phyloP scores from a whole-genome alignment of 1,140 invertebrate species.

The Drosophila navojoa region DNA sequence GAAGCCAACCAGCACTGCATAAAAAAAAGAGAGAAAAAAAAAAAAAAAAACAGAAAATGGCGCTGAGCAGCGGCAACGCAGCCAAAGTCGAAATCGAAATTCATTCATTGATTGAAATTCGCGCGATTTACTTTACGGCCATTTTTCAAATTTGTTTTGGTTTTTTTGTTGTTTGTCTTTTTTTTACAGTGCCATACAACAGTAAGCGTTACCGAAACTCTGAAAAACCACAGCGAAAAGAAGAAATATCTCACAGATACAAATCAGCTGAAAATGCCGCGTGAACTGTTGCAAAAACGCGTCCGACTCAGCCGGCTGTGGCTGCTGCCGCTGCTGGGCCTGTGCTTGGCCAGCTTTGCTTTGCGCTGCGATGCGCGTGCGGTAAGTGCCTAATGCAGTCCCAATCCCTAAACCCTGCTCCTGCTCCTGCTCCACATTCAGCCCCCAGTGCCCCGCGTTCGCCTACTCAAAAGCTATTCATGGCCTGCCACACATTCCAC shows the following conservation, averaged over 20 bases:
- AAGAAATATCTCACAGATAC: not conserved
- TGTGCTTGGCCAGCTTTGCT: conserved; percentile 62
- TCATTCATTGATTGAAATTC: conserved; percentile 25
- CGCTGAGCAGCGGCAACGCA: conserved; percentile 10
- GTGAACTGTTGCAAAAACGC: conserved; percentile 34
- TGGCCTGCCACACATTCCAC: conserved; percentile 20
- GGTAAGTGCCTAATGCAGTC: conserved; percentile 58
- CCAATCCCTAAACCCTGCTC: not conserved
- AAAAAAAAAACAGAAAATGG: not conserved
- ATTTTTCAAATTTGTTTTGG: conserved; percentile 19
- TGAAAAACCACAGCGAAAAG: conserved; percentile 5
- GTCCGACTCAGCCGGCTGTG: conserved; percentile 42
- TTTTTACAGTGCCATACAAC: conserved; percentile 38
- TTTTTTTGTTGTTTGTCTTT: conserved; percentile 26
- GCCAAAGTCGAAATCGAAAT: conserved; percentile 12
- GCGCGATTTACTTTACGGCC: conserved; percentile 4
- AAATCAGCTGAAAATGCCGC: conserved; percentile 29
- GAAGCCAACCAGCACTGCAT: not conserved
- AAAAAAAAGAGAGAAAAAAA: not conserved
- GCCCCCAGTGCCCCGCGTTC: not conserved
- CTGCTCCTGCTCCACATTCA: not conserved
- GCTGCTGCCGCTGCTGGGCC: conserved; percentile 62
- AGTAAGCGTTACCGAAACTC: conserved; percentile 16
- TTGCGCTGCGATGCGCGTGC: conserved; percentile 76
- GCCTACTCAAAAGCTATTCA: not conserved